Conservation (phyloP, 1,140 invertebrate species). For the Micrasema longulum region DNA sequence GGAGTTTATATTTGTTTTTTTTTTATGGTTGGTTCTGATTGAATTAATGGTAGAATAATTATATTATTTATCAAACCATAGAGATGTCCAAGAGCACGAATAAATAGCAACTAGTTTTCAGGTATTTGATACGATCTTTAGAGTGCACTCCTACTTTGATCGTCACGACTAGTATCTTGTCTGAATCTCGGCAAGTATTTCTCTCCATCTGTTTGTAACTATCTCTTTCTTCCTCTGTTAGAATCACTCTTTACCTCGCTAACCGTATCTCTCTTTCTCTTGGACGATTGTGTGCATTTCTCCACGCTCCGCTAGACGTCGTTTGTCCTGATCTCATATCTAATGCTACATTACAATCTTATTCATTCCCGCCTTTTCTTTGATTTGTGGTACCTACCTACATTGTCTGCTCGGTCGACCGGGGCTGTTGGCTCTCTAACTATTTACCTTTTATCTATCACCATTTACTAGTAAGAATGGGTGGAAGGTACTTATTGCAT, state of each 20-base stretch:
- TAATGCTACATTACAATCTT: conserved; percentile 11
- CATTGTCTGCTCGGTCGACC: too few relatives aligned
- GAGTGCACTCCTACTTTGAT: conserved; percentile 20
- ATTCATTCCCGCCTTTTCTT: conserved; percentile 21
- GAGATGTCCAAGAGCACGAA: neutral
- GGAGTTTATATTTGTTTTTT: too few relatives aligned
- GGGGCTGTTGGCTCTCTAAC: too few relatives aligned
- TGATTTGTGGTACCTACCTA: neutral
- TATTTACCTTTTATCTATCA: too few relatives aligned
- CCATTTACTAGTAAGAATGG: too few relatives aligned
- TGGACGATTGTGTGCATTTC: conserved; percentile 24
- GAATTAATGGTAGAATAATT: neutral
- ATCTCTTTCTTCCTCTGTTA: neutral
- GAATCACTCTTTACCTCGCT: conserved; percentile 4
- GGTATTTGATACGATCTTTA: conserved; percentile 13
- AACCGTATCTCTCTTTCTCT: conserved; percentile 26
- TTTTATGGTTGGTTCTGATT: neutral
- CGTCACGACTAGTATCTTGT: conserved; percentile 7
- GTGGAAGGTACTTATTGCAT: too few relatives aligned
- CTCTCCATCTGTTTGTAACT: neutral
- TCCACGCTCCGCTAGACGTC: conserved; percentile 21
- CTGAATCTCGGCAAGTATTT: conserved; percentile 24
- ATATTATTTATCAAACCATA: neutral
- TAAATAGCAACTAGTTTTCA: too few relatives aligned
- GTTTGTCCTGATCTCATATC: conserved; percentile 28